Percentiles rank a stretch among this genome's conserved stretches.
These are phyloP conservation scores for Ellobium chinense DNA, from an alignment of 2,888 invertebrate species.

Conservation along the genomic window DNA sequence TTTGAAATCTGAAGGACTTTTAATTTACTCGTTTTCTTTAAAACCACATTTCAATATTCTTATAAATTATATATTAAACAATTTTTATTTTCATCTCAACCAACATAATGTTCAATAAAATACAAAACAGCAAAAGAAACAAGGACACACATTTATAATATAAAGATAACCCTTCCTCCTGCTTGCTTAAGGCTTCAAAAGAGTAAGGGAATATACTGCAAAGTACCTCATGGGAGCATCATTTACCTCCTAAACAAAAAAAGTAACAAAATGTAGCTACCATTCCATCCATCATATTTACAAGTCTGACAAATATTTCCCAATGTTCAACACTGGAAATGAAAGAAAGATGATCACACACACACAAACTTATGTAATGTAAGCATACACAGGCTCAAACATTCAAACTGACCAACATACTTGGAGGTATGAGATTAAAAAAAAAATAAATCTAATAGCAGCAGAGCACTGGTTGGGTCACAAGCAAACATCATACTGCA, in stretches of 20 bases:
- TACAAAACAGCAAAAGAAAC: background rate
- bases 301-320: too few relatives aligned
- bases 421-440: too few relatives aligned
- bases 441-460: too few relatives aligned
- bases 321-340: too few relatives aligned
- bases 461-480: too few relatives aligned
- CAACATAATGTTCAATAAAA: background rate
- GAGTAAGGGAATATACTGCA: background rate
- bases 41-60: conserved; percentile 2
- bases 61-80: conserved; percentile 24
- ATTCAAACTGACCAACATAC: background rate
- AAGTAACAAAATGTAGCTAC: too few relatives aligned
- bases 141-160: background rate
- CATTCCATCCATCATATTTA: too few relatives aligned
- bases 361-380: too few relatives aligned
- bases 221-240: background rate
- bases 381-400: too few relatives aligned
- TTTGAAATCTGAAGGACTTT: background rate
- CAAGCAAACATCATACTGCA: too few relatives aligned
- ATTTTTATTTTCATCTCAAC: background rate
- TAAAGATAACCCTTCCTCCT: background rate
- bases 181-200: background rate
- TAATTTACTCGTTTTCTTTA: background rate
- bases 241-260: too few relatives aligned
- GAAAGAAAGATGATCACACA: too few relatives aligned